Evolutionary conservation across 2,113 vertebrate genomes (phyloP).

Genomic region (Microcebus murinus): DNA sequence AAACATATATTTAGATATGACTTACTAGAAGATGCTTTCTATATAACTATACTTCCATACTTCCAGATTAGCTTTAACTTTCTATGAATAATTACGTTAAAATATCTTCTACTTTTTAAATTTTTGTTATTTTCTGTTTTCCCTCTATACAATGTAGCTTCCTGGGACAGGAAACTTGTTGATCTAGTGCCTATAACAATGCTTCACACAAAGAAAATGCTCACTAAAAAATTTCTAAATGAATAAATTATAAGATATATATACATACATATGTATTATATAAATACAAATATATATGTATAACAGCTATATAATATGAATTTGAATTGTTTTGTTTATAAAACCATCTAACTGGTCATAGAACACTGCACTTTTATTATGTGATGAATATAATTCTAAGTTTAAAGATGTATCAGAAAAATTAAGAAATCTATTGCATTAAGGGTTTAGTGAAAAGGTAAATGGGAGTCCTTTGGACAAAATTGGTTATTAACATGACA

Average conservation of each 20-base stretch:
- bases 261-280: background rate
- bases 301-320: background rate
- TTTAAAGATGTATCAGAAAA: background rate
- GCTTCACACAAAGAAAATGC: background rate
- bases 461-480: background rate
- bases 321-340: background rate
- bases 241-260: background rate
- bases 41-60: background rate
- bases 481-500: slow-evolving; percentile 51
- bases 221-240: background rate
- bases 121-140: background rate
- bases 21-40: background rate
- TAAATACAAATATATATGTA: background rate
- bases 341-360: background rate
- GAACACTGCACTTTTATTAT: background rate
- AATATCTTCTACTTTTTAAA: background rate
- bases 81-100: background rate
- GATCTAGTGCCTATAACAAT: background rate
- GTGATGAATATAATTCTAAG: background rate
- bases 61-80: background rate
- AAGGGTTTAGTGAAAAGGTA: background rate
- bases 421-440: background rate
- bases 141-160: background rate
- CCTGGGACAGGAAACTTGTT: background rate
- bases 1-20: background rate